phyloP scores from a whole-genome alignment of 2,113 vertebrate genomes.

The Ivindomyrus marchei region DNA sequence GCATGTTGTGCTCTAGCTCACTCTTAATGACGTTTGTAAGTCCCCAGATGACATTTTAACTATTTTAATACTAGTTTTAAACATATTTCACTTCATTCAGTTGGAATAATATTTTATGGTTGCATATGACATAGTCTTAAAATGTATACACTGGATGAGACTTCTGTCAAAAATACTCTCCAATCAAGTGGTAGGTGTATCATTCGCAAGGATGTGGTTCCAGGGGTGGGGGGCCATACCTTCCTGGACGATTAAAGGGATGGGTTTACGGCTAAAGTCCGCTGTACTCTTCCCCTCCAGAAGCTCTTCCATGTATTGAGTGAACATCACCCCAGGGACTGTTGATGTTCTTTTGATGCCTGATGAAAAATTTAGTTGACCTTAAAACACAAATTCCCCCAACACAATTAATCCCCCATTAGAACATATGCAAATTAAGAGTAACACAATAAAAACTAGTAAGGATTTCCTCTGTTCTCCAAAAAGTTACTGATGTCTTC shows the following conservation, averaged over 20 bases:
- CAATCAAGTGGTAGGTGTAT: background rate
- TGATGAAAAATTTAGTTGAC: background rate
- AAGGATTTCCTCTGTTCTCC: background rate
- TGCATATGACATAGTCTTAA: background rate
- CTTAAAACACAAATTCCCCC: background rate
- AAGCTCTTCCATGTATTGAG: conserved; percentile 68
- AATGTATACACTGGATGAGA: background rate
- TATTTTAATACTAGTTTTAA: background rate
- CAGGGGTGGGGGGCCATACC: conserved; percentile 52
- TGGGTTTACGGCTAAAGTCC: conserved; percentile 77
- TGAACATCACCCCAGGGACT: conserved; percentile 74
- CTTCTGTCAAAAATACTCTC: background rate
- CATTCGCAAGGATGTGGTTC: background rate
- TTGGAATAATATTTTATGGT: background rate
- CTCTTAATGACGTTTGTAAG: background rate
- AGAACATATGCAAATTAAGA: background rate
- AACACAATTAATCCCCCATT: background rate
- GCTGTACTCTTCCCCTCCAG: conserved; percentile 71
- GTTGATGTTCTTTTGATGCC: conserved; percentile 26
- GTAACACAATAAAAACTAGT: background rate
- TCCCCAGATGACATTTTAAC: background rate
- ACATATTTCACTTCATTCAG: background rate
- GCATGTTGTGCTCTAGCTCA: background rate
- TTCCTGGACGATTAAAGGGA: conserved; percentile 76
- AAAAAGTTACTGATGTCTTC: background rate